Percentiles rank a stretch among this genome's conserved stretches.
Evolutionary conservation across 2,797 vertebrate species (phyloP).

Genomic region (Danio jaintianensis): DNA sequence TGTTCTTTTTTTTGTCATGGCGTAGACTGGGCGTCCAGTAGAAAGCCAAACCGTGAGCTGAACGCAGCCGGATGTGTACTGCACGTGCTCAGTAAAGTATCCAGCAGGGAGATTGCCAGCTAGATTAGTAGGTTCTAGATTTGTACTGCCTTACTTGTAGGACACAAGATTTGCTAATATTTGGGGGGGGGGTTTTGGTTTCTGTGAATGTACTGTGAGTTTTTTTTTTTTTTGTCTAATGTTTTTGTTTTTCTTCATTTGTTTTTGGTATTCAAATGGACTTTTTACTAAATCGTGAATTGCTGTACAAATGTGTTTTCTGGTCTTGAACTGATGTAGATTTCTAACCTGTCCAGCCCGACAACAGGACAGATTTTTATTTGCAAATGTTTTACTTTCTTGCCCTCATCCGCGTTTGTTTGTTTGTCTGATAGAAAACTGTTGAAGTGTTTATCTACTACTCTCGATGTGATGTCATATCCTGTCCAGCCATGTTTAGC

Average conservation of each 20-base stretch:
- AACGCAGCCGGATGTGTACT: conserved; percentile 18
- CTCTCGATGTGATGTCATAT: conserved; percentile 52
- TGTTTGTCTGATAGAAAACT: neutral
- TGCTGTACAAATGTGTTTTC: conserved; percentile 53
- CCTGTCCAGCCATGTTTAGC: conserved; percentile 41
- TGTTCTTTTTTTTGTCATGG: conserved; percentile 32
- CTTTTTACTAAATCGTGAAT: conserved; percentile 51
- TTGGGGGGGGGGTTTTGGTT: conserved; percentile 25
- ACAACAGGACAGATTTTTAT: neutral
- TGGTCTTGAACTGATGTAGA: conserved; percentile 52
- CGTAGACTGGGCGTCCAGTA: conserved; percentile 15
- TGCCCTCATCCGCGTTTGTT: neutral
- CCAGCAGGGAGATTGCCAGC: conserved; percentile 35
- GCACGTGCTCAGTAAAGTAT: conserved; percentile 41
- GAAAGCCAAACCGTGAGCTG: neutral
- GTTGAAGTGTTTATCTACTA: conserved; percentile 43
- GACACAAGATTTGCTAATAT: conserved; percentile 43
- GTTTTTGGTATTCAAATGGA: conserved; percentile 44
- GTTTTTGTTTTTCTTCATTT: conserved; percentile 38
- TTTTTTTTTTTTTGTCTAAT: conserved; percentile 33
- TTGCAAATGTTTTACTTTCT: neutral
- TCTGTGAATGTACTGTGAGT: conserved; percentile 65
- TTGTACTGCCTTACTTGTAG: conserved; percentile 63
- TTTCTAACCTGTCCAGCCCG: conserved; percentile 30
- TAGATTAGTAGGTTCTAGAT: conserved; percentile 59